A percentile compares a stretch with the other conserved stretches of the same genome.
phyloP scores from a whole-genome alignment of 1,140 invertebrate genomes.

The Protaetia brevitarsis region DNA sequence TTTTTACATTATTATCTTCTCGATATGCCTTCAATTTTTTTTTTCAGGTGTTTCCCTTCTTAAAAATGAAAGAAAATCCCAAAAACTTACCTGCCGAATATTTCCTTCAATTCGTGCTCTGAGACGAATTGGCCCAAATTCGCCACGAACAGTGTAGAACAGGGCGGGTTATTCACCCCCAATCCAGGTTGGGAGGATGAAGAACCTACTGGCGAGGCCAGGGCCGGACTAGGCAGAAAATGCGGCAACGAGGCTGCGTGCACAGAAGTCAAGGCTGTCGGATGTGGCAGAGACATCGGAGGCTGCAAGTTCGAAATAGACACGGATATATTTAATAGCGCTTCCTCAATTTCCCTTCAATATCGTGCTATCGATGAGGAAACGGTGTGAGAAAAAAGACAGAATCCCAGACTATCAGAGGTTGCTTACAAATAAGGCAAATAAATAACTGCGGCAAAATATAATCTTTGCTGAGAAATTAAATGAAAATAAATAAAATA shows the following conservation, averaged over 20 bases:
- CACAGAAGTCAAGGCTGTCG: slow-evolving; percentile 75
- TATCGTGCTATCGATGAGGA: not conserved
- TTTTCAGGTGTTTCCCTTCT: not conserved
- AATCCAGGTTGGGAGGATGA: slow-evolving; percentile 68
- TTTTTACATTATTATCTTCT: not conserved
- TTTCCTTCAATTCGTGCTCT: slow-evolving; percentile 95
- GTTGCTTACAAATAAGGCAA: slow-evolving; percentile 21
- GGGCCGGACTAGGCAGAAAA: slow-evolving; percentile 76
- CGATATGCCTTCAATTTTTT: no score
- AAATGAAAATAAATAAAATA: not conserved
- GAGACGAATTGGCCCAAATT: slow-evolving; percentile 95
- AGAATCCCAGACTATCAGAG: slow-evolving; percentile 35
- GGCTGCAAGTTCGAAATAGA: slow-evolving; percentile 50
- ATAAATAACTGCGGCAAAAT: not conserved
- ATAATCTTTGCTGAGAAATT: slow-evolving; percentile 8
- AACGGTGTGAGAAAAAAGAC: slow-evolving; percentile 28
- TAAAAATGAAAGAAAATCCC: not conserved
- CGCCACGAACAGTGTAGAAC: slow-evolving; percentile 96
- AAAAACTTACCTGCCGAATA: slow-evolving; percentile 86
- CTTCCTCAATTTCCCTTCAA: not conserved
- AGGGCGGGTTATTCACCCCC: slow-evolving; percentile 71
- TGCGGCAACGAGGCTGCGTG: slow-evolving; percentile 70
- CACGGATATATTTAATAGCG: not conserved
- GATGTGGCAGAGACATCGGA: slow-evolving; percentile 72
- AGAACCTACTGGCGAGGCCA: slow-evolving; percentile 83